A percentile compares a stretch with the other conserved stretches of the same genome.
Evolutionary conservation across 2,797 vertebrate genomes (phyloP).

Genomic region (Simalia tracyae): DNA sequence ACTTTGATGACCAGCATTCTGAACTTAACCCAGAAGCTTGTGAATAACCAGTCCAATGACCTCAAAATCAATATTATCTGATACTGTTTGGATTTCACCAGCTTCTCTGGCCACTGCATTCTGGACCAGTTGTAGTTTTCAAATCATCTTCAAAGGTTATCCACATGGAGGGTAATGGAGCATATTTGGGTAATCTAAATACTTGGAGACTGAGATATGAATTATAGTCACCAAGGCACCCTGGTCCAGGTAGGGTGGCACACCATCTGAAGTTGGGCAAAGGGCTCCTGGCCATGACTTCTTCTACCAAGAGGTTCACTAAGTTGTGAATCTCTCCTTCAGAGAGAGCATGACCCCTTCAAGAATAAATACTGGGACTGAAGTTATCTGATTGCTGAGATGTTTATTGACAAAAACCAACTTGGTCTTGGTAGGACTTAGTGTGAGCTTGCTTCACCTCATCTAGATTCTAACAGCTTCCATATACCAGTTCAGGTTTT

Average conservation of each 20-base stretch:
- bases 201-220: neutral
- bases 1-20: neutral
- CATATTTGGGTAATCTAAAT: neutral
- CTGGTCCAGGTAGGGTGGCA: neutral
- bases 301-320: neutral
- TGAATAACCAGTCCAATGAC: neutral
- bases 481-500: too few species aligned
- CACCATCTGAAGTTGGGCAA: neutral
- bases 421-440: too few species aligned
- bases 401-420: too few species aligned
- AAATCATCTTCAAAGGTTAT: neutral
- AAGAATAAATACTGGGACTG: too few species aligned
- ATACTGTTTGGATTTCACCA: neutral
- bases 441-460: too few species aligned
- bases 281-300: neutral
- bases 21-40: neutral
- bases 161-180: neutral
- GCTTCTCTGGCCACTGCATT: neutral
- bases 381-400: too few species aligned
- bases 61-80: neutral
- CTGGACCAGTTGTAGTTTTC: neutral
- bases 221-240: neutral
- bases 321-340: too few species aligned
- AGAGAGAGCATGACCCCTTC: too few species aligned
- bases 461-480: too few species aligned